Percentiles rank a stretch among this genome's conserved stretches.
phyloP scores from a whole-genome alignment of 2,113 vertebrate species.

The Sciurus niger region DNA sequence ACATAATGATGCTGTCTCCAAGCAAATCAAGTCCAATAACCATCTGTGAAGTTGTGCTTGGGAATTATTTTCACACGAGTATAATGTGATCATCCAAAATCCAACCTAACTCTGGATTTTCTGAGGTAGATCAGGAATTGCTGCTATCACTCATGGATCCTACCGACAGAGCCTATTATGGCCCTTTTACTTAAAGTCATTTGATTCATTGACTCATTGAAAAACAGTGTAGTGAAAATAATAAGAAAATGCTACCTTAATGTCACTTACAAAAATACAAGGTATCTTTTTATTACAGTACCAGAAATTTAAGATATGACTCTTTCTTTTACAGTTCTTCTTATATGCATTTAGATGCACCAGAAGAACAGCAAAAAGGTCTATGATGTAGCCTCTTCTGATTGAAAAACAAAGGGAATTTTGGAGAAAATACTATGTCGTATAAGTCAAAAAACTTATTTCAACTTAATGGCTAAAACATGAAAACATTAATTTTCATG shows the following conservation, averaged over 20 bases:
- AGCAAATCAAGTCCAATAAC: conserved; percentile 15
- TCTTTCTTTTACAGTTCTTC: background rate
- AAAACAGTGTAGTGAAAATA: background rate
- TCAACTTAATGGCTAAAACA: background rate
- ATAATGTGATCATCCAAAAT: background rate
- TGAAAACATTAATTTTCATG: background rate
- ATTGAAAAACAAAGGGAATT: background rate
- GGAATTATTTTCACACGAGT: background rate
- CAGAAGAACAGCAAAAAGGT: background rate
- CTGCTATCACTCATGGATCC: background rate
- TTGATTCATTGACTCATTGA: background rate
- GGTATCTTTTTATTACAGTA: background rate
- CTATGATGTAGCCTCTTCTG: background rate
- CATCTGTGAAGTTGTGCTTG: background rate
- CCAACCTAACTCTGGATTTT: background rate
- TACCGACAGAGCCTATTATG: background rate
- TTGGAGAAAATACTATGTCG: background rate
- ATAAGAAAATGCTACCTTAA: background rate
- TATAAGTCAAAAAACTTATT: background rate
- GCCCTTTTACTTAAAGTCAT: background rate
- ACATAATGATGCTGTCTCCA: conserved; percentile 14
- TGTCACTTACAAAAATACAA: background rate
- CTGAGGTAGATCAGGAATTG: background rate
- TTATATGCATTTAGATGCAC: background rate
- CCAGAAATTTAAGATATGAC: background rate